Evolutionary conservation across 2,797 vertebrate genomes (phyloP).

Genomic region (Leontopithecus rosalia): DNA sequence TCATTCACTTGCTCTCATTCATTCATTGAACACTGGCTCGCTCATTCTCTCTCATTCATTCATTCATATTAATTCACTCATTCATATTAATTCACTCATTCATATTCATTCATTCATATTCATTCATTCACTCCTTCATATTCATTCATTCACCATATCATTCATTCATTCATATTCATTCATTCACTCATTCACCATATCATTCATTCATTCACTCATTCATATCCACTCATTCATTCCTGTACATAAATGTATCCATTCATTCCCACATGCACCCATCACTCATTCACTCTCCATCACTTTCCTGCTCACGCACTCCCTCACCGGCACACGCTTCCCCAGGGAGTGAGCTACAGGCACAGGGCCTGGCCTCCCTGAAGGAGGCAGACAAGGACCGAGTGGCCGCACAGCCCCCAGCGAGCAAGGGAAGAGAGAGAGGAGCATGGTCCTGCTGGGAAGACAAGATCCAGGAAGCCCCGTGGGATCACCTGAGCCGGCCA

Average conservation of each 20-base stretch:
- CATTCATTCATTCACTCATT: too few relatives aligned
- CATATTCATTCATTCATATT: too few relatives aligned
- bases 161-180: too few relatives aligned
- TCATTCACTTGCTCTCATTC: neutral
- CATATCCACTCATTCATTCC: neutral
- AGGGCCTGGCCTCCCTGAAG: neutral
- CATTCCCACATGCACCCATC: neutral
- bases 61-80: too few relatives aligned
- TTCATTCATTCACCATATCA: neutral
- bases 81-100: too few relatives aligned
- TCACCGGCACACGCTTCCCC: neutral
- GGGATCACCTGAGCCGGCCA: accelerated
- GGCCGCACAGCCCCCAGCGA: neutral
- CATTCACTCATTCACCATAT: too few relatives aligned
- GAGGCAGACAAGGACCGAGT: neutral
- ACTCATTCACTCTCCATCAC: neutral
- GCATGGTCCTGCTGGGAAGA: accelerated
- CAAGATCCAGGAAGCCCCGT: too few relatives aligned
- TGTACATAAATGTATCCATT: neutral
- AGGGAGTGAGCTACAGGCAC: neutral
- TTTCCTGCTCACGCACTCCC: neutral
- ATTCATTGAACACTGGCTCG: too few relatives aligned
- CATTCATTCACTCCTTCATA: neutral
- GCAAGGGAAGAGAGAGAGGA: neutral
- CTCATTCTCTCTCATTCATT: too few relatives aligned